Base-by-base conservation (phyloP, 2,888 invertebrate species). In the Drosophila koepferae region DNA sequence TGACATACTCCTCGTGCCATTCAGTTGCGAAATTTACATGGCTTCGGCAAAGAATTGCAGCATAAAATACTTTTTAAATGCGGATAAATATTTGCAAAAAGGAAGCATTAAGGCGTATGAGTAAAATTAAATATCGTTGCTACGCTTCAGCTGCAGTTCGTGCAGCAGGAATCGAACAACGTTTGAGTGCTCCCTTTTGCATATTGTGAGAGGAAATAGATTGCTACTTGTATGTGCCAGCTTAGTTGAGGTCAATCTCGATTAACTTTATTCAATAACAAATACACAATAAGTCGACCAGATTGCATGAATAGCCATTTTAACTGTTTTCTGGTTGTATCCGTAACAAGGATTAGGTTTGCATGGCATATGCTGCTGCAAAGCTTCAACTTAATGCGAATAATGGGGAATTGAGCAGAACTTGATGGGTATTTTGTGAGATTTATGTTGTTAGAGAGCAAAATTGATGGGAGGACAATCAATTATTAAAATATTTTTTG, bases 41-140 rank as follows among this genome's bases (percentile, higher is more conserved):
- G 66, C 64, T 40, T 16, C 23, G 49, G 36, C 51, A 65, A 65
- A 56, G 60, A 72, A 81, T 65, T 85, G 89, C 86, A 85, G 63
- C 86, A 85, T 85, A 87, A 85, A 89, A 82, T 85, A 73, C 82
- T 87, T 87, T 82, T 74, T 72, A 80, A 82, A 84, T 80, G 75
- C 67, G 77, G 18, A 82, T 80, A 85, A 85, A 87, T 87, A 85
- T 87, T 87, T 89, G 72, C 49, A 28, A 58, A 46, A 41, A 63
- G 58, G 31, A 51, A 41, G 34, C 58, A 44, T 58, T 67, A 67
- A 53, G 40, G 20, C 60, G 66, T 49, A 23, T 46, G 58, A 60
- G 67, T 68, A 46, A 69, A 86, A 68, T 62, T 44, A 55, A 54
- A 72, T 63, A 40, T 54, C 38, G 4, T 54, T 20, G 53, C 14